These are phyloP conservation scores for Ophion costatus DNA, from an alignment of 2,888 invertebrate species.

Conservation along the genomic window DNA sequence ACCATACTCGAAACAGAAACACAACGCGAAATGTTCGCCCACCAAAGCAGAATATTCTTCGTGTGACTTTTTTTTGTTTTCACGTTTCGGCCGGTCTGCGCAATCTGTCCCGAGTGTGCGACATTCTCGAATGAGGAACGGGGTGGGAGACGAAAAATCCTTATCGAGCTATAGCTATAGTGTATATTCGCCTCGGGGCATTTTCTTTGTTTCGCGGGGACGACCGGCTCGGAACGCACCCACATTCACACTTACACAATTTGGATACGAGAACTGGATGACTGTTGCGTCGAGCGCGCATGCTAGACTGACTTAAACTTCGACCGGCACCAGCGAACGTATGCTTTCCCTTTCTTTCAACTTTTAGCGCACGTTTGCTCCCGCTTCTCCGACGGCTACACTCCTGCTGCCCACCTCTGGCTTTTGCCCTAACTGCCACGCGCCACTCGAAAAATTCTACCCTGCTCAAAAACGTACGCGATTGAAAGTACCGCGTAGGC, in stretches of 20 bases:
- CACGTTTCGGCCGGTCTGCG: slow-evolving; percentile 36
- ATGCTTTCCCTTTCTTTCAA: slow-evolving; percentile 78
- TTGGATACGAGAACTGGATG: slow-evolving; percentile 54
- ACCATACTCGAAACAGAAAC: slow-evolving; percentile 7
- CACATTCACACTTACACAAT: slow-evolving; percentile 47
- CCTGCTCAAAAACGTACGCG: neutral
- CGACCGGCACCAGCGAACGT: slow-evolving; percentile 69
- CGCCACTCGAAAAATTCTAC: neutral
- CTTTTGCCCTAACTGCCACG: slow-evolving; percentile 24
- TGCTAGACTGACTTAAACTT: slow-evolving; percentile 71
- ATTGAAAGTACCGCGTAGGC: neutral
- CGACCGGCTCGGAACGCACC: slow-evolving; percentile 3
- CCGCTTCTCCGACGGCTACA: slow-evolving; percentile 30
- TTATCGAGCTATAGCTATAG: neutral
- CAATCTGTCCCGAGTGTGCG: neutral
- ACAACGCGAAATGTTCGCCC: neutral
- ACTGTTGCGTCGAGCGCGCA: slow-evolving; percentile 65
- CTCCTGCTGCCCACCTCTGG: slow-evolving; percentile 16
- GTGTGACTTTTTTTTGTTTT: slow-evolving; percentile 34
- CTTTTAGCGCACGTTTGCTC: slow-evolving; percentile 65
- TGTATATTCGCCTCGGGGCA: slow-evolving; percentile 19
- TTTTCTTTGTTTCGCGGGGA: slow-evolving; percentile 7
- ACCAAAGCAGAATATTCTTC: slow-evolving; percentile 28
- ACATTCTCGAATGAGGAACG: slow-evolving; percentile 21
- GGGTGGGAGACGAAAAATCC: neutral